Percentiles rank a stretch among this genome's conserved stretches.
Conservation (phyloP, 2,797 vertebrate genomes). For the Scyliorhinus canicula region DNA sequence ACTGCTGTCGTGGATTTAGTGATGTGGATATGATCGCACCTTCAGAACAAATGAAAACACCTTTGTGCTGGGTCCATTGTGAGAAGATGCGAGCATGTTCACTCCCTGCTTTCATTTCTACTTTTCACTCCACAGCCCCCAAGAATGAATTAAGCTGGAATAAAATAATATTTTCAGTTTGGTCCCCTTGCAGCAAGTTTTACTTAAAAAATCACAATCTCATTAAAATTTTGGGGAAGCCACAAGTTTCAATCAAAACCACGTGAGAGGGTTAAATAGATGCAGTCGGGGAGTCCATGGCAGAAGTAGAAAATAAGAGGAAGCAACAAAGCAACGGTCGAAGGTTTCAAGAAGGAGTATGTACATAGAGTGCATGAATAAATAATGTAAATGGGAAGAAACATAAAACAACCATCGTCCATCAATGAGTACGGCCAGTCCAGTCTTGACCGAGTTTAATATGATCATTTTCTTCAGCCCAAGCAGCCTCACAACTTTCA, state of each 20-base stretch:
- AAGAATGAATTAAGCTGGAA: background rate
- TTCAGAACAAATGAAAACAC: background rate
- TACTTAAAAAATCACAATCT: background rate
- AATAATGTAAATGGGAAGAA: background rate
- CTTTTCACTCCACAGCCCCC: background rate
- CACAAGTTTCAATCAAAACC: background rate
- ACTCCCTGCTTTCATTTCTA: background rate
- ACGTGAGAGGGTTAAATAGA: background rate
- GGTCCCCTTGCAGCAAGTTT: background rate
- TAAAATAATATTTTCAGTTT: background rate
- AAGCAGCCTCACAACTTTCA: background rate
- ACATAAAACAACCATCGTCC: slow-evolving; percentile 3
- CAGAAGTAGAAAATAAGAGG: background rate
- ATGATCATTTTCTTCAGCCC: background rate
- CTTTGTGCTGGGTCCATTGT: background rate
- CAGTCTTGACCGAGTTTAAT: background rate
- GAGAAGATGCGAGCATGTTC: background rate
- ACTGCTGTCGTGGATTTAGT: background rate
- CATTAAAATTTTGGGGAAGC: background rate
- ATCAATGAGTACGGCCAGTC: background rate
- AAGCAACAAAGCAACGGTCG: background rate
- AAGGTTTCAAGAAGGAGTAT: background rate
- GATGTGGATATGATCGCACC: background rate
- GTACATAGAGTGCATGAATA: background rate
- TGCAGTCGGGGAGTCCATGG: background rate